Evolutionary conservation across 2,888 invertebrate genomes (phyloP), one percentile per base, ranked within the genome.

Genomic region (Xestoiulus laeticollis): DNA sequence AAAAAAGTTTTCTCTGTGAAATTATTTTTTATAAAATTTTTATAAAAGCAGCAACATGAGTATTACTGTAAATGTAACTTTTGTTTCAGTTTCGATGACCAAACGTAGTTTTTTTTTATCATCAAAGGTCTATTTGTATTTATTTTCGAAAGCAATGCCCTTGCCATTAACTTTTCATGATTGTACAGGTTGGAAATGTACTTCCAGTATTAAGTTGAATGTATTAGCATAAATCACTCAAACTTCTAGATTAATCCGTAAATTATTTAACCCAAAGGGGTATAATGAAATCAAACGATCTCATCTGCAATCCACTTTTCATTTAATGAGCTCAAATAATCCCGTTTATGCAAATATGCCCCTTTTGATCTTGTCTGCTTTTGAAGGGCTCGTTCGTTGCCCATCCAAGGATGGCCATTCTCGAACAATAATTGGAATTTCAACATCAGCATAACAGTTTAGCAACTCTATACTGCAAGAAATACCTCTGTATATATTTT

Each of bases 281-380:
- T 30, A 26, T 10, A 78, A 26, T 30, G 78, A 78, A 78, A 30
- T 30, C 26, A 12, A 78, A 78, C 30, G 30, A 78, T 78, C 30
- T 30, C 78, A 30, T 78, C 26, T 30, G 14, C 78, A 78, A 78
- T 78, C 78, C 16, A 78, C 78, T 78, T 78, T 78, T 78, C 78
- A 30, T 26, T 78, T 78, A 78, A 30, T 14, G 30, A 78, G 12
- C 30, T 30, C 78, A 78, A 78, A 78, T 78, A 30, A 78, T 78
- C 30, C 30, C 78, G 30, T 30, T 10, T 78, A 78, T 78, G 78
- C 78, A 78, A 78, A 78, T 78, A 78, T 78, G 78, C 30, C 14
- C 78, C 30, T 78, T 30, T 30, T 26, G 30, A 26, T 5, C 78
- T 30, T 0, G 10, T 30, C 10, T 30, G 78, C 30, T 22, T 48